Base-by-base conservation (phyloP, 2,113 vertebrate genomes). In the Bujurquina vittata region DNA sequence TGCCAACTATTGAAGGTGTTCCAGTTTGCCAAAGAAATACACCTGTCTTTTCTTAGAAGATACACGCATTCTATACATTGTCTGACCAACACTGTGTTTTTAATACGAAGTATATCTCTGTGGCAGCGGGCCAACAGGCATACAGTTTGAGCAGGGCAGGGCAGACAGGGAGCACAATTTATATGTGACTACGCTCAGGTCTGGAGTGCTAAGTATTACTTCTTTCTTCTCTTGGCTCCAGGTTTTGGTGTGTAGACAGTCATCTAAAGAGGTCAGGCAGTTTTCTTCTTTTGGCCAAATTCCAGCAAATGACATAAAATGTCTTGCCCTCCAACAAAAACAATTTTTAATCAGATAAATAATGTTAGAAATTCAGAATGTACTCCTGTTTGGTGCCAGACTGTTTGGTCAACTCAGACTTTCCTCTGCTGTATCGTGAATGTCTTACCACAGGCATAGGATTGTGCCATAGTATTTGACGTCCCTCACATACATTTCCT, bases 221-320 rank as follows among this genome's bases (percentile, higher is more conserved):
- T 31, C 31, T 72, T 72, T 72, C 46, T 72, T 31, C 67, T 54
- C 46, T 54, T 20, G 1, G 26, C 10, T 72, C 46, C 26, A 57
- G 17, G 43, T 73, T 81, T 75, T 10, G 40, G 10, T 77, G 26
- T 37, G 69, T 31, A 40, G 49, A 17, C 74, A 84, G 65, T 65
- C 15, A 29, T 85, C 61, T 55, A 61, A 75, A 88, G 58, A 79
- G 56, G 57, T 55, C 54, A 76, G 18, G 62, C n/a, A 69, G 11
- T 87, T 81, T 84, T 78, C 79, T 81, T 84, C 17, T 81, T 79
- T 63, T 91, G 86, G 83, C 75, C 4, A 23, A 6, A 8, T 35
- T 89, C 83, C 83, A 88, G 61, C 73, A 12, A 58, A 80, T 89
- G 85, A 86, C 90, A 81, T 77, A 43, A 84, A 40, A 74, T 74